phyloP scores from a whole-genome alignment of 2,113 vertebrate species.

The Cichladusa arquata region DNA sequence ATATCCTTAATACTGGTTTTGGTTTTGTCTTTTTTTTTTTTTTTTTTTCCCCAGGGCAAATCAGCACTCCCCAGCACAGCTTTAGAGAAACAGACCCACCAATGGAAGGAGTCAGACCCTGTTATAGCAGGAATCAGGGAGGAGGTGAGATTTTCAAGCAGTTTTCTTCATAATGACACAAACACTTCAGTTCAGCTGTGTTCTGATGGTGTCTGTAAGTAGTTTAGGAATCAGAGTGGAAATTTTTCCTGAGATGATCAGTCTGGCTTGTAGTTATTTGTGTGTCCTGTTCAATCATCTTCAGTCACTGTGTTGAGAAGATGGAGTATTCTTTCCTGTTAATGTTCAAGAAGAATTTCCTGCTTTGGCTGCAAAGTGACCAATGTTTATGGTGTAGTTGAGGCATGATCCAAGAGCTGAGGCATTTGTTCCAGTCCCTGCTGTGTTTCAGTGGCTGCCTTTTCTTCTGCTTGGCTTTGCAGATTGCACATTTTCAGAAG shows the following conservation, averaged over 20 bases:
- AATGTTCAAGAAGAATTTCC: background rate
- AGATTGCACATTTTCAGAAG: conserved; percentile 96
- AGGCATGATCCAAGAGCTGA: background rate
- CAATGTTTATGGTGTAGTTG: background rate
- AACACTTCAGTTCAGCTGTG: background rate
- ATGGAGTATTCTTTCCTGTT: background rate
- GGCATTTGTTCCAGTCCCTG: background rate
- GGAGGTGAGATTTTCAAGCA: conserved; percentile 78
- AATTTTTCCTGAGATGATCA: background rate
- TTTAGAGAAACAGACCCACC: conserved; percentile 82
- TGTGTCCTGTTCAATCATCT: background rate
- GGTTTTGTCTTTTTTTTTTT: background rate
- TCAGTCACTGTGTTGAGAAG: background rate
- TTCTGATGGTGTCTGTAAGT: background rate
- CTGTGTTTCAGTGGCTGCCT: background rate
- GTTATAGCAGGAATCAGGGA: conserved; percentile 90
- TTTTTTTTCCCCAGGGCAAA: conserved; percentile 47
- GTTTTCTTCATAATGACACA: background rate
- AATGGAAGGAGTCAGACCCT: conserved; percentile 87
- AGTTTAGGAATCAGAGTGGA: background rate
- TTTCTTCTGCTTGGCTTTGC: background rate
- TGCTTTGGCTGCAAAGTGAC: background rate
- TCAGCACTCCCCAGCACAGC: conserved; percentile 20
- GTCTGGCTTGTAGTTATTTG: background rate
- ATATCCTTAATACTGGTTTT: background rate